These are phyloP conservation scores for Alces alces DNA, from an alignment of 2,113 vertebrate species.

Conservation along the genomic window DNA sequence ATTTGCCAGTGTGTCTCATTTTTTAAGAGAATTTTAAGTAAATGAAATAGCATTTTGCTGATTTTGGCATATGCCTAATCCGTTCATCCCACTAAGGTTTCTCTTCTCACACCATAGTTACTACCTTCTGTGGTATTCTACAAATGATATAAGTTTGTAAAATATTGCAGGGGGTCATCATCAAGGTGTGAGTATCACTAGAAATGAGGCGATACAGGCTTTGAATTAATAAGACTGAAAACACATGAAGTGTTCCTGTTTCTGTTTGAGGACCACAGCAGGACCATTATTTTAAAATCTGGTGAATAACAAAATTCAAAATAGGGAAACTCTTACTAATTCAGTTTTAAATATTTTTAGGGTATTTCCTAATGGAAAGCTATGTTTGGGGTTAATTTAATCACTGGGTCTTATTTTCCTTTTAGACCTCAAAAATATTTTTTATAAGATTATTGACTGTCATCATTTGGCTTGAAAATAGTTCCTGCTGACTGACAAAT, in stretches of 20 bases:
- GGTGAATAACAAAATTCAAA: background rate
- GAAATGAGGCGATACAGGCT: background rate
- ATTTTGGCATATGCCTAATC: background rate
- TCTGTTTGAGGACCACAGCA: background rate
- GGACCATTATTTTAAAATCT: conserved; percentile 4
- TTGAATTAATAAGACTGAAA: background rate
- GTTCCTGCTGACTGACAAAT: background rate
- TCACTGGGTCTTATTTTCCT: background rate
- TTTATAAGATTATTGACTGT: background rate
- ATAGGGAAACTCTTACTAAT: background rate
- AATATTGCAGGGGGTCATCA: background rate
- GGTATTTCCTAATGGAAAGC: background rate
- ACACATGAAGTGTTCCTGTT: background rate
- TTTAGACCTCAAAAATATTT: conserved; percentile 5
- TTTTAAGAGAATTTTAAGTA: background rate
- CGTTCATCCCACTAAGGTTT: background rate
- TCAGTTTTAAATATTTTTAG: background rate
- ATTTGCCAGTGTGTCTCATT: background rate
- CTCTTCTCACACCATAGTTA: background rate
- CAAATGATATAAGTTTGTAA: background rate
- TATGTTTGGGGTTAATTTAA: background rate
- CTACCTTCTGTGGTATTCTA: background rate
- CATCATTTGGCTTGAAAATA: background rate
- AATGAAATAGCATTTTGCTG: background rate
- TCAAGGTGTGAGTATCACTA: background rate